A percentile compares a stretch with the other conserved stretches of the same genome.
Conservation (phyloP, 2,888 invertebrate species). For the Lottia scabra region DNA sequence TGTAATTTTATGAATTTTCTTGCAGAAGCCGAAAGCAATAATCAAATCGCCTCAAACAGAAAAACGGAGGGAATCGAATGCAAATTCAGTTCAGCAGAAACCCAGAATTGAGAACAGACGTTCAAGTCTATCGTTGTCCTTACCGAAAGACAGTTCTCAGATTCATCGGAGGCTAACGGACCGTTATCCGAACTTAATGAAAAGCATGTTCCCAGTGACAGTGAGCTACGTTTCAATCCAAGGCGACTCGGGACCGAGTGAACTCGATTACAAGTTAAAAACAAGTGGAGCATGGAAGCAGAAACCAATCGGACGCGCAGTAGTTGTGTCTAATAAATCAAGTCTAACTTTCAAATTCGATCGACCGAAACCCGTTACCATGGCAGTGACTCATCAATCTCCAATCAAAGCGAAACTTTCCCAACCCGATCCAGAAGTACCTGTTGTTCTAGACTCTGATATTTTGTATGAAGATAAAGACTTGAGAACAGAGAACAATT, state of each 20-base stretch:
- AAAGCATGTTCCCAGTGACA: conserved; percentile 36
- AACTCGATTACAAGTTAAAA: conserved; percentile 12
- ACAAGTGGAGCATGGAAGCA: not conserved
- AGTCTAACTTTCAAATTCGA: not conserved
- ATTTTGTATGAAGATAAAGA: not conserved
- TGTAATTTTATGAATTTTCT: not conserved
- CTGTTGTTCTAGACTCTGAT: conserved; percentile 1
- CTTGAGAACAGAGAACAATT: not conserved
- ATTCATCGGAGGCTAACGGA: conserved; percentile 9
- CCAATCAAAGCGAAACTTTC: not conserved
- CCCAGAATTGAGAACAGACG: not conserved
- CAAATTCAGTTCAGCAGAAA: not conserved
- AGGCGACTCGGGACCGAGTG: conserved; percentile 28
- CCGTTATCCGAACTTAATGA: conserved; percentile 15
- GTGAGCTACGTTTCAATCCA: conserved; percentile 46
- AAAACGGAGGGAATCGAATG: not conserved
- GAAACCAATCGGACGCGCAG: not conserved
- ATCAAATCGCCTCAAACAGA: not conserved
- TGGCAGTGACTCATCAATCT: not conserved
- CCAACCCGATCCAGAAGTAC: conserved; percentile 2
- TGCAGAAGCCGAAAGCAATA: conserved; percentile 6
- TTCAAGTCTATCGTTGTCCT: not conserved
- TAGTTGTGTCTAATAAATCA: not conserved
- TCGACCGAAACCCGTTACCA: not conserved
- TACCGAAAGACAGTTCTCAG: not conserved